A percentile compares a stretch with the other conserved stretches of the same genome.
phyloP scores from a whole-genome alignment of 2,113 vertebrate species.

The Phyllopteryx taeniolatus region DNA sequence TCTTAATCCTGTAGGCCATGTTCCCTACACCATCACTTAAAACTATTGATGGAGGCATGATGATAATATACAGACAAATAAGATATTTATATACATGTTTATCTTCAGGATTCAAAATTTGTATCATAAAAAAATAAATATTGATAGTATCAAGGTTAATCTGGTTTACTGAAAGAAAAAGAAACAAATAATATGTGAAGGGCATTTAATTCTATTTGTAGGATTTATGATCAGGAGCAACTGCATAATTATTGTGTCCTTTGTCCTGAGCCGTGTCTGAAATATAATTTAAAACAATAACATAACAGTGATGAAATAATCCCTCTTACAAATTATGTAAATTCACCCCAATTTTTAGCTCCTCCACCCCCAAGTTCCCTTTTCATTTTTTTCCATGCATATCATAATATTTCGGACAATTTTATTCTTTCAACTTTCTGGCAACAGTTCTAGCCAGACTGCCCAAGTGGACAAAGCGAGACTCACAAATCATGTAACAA shows the following conservation, averaged over 20 bases:
- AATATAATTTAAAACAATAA: background rate
- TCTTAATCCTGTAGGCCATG: constrained; percentile 22
- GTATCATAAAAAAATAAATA: background rate
- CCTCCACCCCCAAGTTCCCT: background rate
- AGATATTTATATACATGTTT: background rate
- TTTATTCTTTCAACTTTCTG: background rate
- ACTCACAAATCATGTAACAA: too few relatives aligned
- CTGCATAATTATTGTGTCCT: background rate
- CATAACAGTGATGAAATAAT: background rate
- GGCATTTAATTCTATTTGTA: background rate
- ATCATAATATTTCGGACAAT: background rate
- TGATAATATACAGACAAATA: background rate
- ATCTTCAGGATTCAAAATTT: background rate
- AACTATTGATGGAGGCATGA: background rate
- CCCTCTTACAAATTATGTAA: background rate
- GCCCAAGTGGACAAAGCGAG: too few relatives aligned
- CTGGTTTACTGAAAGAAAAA: background rate
- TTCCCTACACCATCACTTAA: constrained; percentile 15
- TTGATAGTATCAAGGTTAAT: background rate
- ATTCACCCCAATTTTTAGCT: background rate
- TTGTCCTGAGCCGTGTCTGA: background rate
- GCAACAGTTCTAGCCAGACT: too few relatives aligned
- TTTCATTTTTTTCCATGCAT: background rate
- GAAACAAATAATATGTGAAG: background rate
- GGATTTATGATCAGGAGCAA: background rate